Base-by-base conservation (phyloP, 1,140 invertebrate genomes). In the Ctenoplectra terminalis region DNA sequence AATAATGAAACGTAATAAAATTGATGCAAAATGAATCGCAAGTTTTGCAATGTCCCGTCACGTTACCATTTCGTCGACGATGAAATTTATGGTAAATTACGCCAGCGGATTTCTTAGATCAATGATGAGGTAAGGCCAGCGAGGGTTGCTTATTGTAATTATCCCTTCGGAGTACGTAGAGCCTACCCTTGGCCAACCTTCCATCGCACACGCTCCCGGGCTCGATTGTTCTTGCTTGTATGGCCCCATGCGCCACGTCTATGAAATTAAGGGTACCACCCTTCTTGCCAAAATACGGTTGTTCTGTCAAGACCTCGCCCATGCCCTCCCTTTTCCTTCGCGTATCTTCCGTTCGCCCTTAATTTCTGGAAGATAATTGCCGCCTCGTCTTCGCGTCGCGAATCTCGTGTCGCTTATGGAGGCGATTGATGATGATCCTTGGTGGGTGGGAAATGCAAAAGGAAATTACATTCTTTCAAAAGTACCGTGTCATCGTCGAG, bases 221-320 rank as follows among this genome's bases (percentile, higher is more conserved):
- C 87, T 88, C 83, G 83, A 88, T 88, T 88, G 87, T 88, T 88
- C 87, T 87, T 88, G 87, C 87, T 85, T 81, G 80, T 81, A 85
- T 85, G 86, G 83, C 71, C 83, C 70, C 80, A 79, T 83, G 76
- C 82, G 85, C 83, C 79, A 88, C 83, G 80, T 88, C 87, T 87
- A 88, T 87, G 86, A 88, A 88, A 88, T 88, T 87, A 88, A 87
- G 86, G 79, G 87, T 87, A 85, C 86, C 83, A 85, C 86, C 87
- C 87, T 87, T 88, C 87, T 88, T 88, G 83, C 77, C 78, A 83
- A 88, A 85, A 87, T 71, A 81, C 79, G 82, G 73, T 83, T 79
- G 87, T 84, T 87, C 71, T 72, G 86, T 88, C 86, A 87, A 85
- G 86, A 87, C 79, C 79, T 75, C 54, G 40, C 70, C 37, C 48